Percentiles rank a stretch among this genome's conserved stretches.
phyloP scores from a whole-genome alignment of 53 echinoderm and acorn worm genomes.

The Luidia sarsii region DNA sequence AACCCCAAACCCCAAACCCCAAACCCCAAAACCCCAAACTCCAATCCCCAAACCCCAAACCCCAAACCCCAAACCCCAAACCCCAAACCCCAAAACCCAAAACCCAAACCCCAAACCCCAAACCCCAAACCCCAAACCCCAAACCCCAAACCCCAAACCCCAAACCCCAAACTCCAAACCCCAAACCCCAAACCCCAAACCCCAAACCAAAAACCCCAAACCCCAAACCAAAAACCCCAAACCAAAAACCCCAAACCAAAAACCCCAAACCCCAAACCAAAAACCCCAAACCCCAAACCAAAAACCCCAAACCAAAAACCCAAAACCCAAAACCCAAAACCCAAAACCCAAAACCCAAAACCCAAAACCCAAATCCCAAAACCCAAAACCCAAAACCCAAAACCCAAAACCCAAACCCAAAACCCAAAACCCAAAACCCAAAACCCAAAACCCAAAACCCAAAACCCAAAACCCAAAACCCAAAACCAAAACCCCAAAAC shows the following conservation, averaged over 20 bases:
- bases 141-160: too few relatives aligned
- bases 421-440: slow-evolving; percentile 40
- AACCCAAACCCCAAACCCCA: too few relatives aligned
- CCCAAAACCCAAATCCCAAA: too few relatives aligned
- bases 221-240: too few relatives aligned
- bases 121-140: too few relatives aligned
- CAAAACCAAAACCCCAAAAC: slow-evolving; percentile 52
- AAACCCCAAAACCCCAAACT: slow-evolving; percentile 52
- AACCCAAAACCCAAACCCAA: slow-evolving; percentile 32
- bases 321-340: slow-evolving; percentile 1
- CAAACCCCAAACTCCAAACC: too few relatives aligned
- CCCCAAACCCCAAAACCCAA: too few relatives aligned
- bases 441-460: slow-evolving; percentile 47
- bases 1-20: slow-evolving; percentile 53
- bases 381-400: too few relatives aligned
- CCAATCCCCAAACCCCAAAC: slow-evolving; percentile 53
- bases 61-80: slow-evolving; percentile 37
- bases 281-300: slow-evolving; percentile 37
- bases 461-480: slow-evolving; percentile 53
- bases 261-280: slow-evolving; percentile 54
- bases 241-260: slow-evolving; percentile 11
- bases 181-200: too few relatives aligned
- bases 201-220: too few relatives aligned
- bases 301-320: slow-evolving; percentile 35
- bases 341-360: slow-evolving; percentile 34